Conservation (phyloP, 2,797 vertebrate species). For the Chelon auratus region DNA sequence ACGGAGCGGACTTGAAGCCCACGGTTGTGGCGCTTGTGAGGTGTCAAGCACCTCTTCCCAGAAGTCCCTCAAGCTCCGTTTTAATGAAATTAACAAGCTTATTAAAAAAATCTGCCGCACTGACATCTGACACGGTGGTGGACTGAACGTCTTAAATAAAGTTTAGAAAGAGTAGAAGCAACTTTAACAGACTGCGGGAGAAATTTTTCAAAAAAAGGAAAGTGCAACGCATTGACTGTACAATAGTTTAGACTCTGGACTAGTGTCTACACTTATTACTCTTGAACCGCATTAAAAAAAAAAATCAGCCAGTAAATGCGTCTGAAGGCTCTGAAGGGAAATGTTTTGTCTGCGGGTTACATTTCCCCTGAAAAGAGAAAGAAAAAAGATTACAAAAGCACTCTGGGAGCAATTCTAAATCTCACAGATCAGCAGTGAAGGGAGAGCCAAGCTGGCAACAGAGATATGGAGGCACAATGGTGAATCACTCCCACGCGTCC, state of each 20-base stretch:
- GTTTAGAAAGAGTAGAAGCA: constrained; percentile 28
- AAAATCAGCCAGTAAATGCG: constrained; percentile 42
- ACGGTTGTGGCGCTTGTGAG: constrained; percentile 61
- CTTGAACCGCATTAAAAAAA: constrained; percentile 38
- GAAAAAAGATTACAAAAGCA: constrained; percentile 73
- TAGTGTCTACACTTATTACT: constrained; percentile 37
- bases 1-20: constrained; percentile 50
- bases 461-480: constrained; percentile 76
- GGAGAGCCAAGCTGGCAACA: constrained; percentile 76
- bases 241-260: constrained; percentile 4
- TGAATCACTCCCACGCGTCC: constrained; percentile 74
- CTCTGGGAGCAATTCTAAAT: constrained; percentile 77
- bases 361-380: constrained; percentile 58
- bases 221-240: neutral
- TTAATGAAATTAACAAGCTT: constrained; percentile 80
- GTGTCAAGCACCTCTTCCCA: constrained; percentile 69
- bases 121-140: constrained; percentile 61
- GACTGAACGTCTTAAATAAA: constrained; percentile 40
- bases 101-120: constrained; percentile 56
- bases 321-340: constrained; percentile 59
- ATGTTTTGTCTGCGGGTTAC: constrained; percentile 65
- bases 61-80: constrained; percentile 67
- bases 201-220: constrained; percentile 19
- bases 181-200: constrained; percentile 23
- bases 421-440: constrained; percentile 77